Conservation (phyloP, 2,797 vertebrate species). For the Alca torda region DNA sequence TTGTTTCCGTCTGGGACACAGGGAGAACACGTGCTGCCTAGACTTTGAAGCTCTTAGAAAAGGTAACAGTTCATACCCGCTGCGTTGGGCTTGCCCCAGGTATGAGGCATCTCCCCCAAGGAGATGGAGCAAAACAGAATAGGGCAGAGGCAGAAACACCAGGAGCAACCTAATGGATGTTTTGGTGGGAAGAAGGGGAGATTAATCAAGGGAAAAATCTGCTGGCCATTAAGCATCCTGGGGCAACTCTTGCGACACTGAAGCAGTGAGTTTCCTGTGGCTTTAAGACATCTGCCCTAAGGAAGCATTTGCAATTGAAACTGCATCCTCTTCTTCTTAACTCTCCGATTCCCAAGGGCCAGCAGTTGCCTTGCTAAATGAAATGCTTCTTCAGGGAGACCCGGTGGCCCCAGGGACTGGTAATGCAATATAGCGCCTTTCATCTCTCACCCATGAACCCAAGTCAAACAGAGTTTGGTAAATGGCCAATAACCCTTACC, state of each 20-base stretch:
- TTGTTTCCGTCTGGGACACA: neutral
- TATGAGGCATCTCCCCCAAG: neutral
- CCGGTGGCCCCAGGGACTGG: neutral
- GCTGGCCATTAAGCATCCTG: neutral
- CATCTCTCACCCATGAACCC: conserved; percentile 58
- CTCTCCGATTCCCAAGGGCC: neutral
- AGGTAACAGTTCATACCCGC: neutral
- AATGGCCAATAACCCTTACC: conserved; percentile 52
- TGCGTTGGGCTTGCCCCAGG: neutral
- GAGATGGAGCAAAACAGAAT: neutral
- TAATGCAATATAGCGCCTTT: conserved; percentile 52
- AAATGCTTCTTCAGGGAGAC: conserved; percentile 37
- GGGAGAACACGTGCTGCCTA: neutral
- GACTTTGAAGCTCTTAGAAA: neutral
- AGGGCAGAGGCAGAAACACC: neutral
- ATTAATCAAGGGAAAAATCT: neutral
- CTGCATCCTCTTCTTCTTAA: conserved; percentile 5
- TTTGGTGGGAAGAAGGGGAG: neutral
- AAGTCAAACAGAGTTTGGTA: conserved; percentile 64
- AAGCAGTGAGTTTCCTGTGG: neutral
- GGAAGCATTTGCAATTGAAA: conserved; percentile 5
- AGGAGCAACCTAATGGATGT: neutral
- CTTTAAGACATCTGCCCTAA: conserved; percentile 42
- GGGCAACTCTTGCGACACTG: neutral
- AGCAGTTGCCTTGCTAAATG: conserved; percentile 19